Base-by-base conservation (phyloP, 2,888 invertebrate species). In the Caenorhabditis auriculariae region DNA sequence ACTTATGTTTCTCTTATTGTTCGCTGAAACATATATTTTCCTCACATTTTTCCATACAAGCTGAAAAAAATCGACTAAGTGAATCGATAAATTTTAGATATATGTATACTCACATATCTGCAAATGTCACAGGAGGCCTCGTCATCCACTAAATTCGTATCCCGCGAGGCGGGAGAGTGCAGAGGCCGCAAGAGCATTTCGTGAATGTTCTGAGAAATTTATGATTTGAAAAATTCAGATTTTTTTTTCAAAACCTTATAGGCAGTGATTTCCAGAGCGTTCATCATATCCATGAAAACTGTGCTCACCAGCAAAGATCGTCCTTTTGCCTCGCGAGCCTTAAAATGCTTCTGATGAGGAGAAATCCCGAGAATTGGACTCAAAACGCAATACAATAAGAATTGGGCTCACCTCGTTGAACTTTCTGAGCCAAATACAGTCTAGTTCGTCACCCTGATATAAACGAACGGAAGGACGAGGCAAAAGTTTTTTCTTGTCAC, bases 121-220 rank as follows among this genome's bases (percentile, higher is more conserved):
- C 98, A 98, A 64, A 98, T 94, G 85, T 96, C 96, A 85, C 98
- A 98, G 76, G 95, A 93, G 66, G 95, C 93, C 85, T 94, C 94
- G 84, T 96, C 96, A 83, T 96, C 95, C 7, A 45, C 51, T n/a
- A 32, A 52, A n/a, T 57, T 41, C 4, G 35, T 27, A 19, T 37
- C 12, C 19, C 35, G 17, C n/a, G 58, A 15, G 19, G 51, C 26
- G n/a, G 59, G 56, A n/a, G 54, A 55, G 29, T 66, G 60, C 0
- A 72, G 53, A 0, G 61, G 45, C 12, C 52, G 53, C 41, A 72
- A 54, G 3, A 76, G 58, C 2, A 42, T 26, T 9, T 62, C 55
- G 51, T 75, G 75, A 23, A 74, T 69, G 5, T 56, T 59, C 61
- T 63, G 41, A 41, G 57, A 60, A 3, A 56, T n/a, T 19, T 44